A percentile compares a stretch with the other conserved stretches of the same genome.
Evolutionary conservation across 2,113 vertebrate species (phyloP).

Genomic region (Sorex araneus): DNA sequence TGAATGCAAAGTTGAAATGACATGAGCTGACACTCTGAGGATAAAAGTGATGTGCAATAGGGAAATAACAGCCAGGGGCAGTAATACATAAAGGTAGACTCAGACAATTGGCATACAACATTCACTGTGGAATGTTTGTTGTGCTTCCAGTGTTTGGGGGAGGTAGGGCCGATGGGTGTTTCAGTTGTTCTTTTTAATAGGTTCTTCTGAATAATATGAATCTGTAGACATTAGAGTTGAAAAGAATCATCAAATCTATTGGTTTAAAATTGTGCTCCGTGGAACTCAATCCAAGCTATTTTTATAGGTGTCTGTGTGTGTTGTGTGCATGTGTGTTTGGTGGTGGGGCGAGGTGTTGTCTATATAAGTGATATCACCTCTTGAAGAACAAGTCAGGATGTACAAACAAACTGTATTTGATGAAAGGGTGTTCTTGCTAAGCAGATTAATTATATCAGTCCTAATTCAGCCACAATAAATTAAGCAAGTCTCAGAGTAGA

Average conservation of each 20-base stretch:
- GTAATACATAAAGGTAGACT: not conserved
- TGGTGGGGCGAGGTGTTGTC: not conserved
- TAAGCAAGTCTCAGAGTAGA: not conserved
- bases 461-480: not conserved
- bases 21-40: conserved; percentile 41
- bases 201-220: not conserved
- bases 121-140: not conserved
- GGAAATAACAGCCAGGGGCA: conserved; percentile 19
- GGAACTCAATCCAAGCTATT: not conserved
- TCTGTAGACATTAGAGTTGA: not conserved
- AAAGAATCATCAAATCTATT: not conserved
- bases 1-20: conserved; percentile 57
- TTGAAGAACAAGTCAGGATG: not conserved
- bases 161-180: not conserved
- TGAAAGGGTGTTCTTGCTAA: not conserved
- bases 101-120: not conserved
- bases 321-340: not conserved
- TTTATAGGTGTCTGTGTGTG: not conserved
- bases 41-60: not conserved
- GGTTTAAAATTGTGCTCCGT: not conserved
- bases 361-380: accelerated
- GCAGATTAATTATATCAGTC: not conserved
- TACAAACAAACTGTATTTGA: not conserved
- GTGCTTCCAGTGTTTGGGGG: not conserved
- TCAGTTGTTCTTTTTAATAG: conserved; percentile 3